These are phyloP conservation scores for Notarius quadriscutis DNA, from an alignment of 2,113 vertebrate species.

Conservation along the genomic window DNA sequence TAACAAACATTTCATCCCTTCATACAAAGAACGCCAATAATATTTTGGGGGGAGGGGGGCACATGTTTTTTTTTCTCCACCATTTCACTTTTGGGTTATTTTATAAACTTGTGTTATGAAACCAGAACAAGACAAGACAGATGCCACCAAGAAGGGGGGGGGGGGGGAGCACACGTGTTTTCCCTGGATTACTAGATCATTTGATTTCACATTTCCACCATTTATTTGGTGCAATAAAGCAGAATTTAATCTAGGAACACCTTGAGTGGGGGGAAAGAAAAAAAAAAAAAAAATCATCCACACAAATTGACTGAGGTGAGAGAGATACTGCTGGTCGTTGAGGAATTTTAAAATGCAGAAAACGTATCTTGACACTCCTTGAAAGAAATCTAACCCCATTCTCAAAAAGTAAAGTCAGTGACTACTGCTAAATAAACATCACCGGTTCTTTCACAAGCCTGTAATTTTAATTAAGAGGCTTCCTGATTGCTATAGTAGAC, in stretches of 20 bases:
- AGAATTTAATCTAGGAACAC: background rate
- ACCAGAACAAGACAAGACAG: background rate
- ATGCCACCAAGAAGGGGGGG: background rate
- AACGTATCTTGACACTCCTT: background rate
- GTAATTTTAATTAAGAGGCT: background rate
- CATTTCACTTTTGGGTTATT: background rate
- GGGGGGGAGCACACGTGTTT: background rate
- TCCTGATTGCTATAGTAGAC: background rate
- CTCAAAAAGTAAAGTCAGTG: background rate
- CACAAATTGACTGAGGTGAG: background rate
- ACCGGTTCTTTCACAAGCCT: conserved; percentile 11
- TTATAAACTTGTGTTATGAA: background rate
- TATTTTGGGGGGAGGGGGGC: too few species aligned
- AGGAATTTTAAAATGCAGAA: background rate
- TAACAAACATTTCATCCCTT: conserved; percentile 51
- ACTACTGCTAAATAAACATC: conserved; percentile 18
- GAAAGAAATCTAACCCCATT: background rate
- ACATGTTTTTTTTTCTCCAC: background rate
- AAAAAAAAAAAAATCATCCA: too few species aligned
- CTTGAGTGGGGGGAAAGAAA: background rate
- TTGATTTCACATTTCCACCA: background rate
- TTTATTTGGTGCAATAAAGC: background rate
- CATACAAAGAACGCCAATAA: conserved; percentile 19
- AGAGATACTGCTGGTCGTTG: background rate
- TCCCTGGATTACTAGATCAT: background rate